phyloP scores from a whole-genome alignment of 2,113 vertebrate genomes.

The Tetrao urogallus region DNA sequence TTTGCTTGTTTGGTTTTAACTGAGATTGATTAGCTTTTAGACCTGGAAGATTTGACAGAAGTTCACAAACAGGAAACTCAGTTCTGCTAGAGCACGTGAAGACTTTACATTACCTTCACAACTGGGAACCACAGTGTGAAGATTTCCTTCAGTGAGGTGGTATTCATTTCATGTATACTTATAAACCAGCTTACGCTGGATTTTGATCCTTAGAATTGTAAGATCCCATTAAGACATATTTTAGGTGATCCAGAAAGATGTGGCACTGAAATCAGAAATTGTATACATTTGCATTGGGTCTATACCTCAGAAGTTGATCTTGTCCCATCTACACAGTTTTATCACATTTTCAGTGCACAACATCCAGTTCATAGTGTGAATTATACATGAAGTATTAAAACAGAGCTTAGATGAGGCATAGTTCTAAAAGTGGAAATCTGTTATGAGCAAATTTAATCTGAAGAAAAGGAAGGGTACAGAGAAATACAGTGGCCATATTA shows the following conservation, averaged over 20 bases:
- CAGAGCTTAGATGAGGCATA: not conserved
- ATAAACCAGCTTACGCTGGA: not conserved
- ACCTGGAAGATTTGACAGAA: not conserved
- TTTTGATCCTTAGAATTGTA: not conserved
- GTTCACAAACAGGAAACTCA: not conserved
- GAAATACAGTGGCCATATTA: not conserved
- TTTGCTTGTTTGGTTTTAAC: not conserved
- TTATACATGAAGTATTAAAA: not conserved
- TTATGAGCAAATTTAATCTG: not conserved
- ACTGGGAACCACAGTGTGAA: not conserved
- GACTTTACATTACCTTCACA: not conserved
- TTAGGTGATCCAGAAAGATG: not conserved
- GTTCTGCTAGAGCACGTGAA: not conserved
- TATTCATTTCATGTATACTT: not conserved
- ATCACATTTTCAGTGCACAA: not conserved
- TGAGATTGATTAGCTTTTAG: not conserved
- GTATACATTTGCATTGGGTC: not conserved
- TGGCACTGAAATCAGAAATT: not conserved
- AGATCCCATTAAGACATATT: not conserved
- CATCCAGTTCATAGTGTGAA: fast-evolving
- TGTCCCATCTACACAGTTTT: not conserved
- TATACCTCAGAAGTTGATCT: not conserved
- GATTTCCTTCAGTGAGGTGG: not conserved
- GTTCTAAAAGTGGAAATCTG: not conserved
- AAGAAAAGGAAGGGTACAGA: not conserved